phyloP scores from a whole-genome alignment of 2,888 invertebrate species.

The Harpalus rubripes region DNA sequence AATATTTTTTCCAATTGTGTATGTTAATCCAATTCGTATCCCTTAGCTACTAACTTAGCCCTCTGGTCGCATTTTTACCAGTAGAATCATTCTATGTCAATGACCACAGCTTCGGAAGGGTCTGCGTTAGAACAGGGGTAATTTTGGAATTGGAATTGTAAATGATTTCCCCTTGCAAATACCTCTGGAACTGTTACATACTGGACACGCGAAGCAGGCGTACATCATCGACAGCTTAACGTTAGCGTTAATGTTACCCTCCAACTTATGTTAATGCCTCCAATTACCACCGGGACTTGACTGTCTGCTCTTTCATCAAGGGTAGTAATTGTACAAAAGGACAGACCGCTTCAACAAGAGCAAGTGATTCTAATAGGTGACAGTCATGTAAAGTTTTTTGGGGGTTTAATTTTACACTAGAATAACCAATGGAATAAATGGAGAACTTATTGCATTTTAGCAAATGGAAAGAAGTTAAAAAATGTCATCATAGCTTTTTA shows the following conservation, averaged over 20 bases:
- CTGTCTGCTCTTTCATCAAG: constrained; percentile 51
- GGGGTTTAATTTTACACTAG: background rate
- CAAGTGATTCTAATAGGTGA: constrained; percentile 11
- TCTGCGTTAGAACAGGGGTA: constrained; percentile 44
- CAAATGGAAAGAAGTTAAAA: no score
- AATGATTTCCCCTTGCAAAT: constrained; percentile 63
- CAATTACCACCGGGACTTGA: constrained; percentile 46
- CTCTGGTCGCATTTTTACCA: background rate
- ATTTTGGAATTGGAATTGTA: constrained; percentile 65
- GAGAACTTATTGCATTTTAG: background rate
- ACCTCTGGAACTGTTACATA: constrained; percentile 24
- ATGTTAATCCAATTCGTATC: no score
- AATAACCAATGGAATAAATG: background rate
- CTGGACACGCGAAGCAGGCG: constrained; percentile 51
- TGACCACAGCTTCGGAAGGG: background rate
- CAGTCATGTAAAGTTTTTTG: background rate
- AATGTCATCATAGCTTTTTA: no score
- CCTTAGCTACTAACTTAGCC: no score
- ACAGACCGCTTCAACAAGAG: background rate
- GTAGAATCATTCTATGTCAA: background rate
- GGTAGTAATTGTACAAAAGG: constrained; percentile 46
- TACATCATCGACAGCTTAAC: constrained; percentile 61
- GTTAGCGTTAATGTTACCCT: constrained; percentile 34
- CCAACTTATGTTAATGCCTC: constrained; percentile 58
- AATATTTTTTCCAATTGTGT: no score